phyloP scores from a whole-genome alignment of 2,888 invertebrate genomes.

The Pristionchus japonicus region DNA sequence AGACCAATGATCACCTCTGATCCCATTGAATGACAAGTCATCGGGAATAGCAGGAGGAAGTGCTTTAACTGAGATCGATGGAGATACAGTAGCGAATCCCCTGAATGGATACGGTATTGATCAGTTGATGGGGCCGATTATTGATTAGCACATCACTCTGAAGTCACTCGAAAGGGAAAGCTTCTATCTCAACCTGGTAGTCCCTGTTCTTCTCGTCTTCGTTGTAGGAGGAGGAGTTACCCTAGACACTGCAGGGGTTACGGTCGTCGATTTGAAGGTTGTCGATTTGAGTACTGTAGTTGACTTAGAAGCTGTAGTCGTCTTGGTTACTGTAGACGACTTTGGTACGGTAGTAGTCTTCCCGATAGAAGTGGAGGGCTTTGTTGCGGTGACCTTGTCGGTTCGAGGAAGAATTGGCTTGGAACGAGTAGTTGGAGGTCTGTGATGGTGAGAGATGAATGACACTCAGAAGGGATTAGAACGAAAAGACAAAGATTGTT shows the following conservation, averaged over 20 bases:
- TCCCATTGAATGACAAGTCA: conserved; percentile 31
- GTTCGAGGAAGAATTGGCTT: neutral
- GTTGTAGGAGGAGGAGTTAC: conserved; percentile 13
- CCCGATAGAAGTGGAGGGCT: neutral
- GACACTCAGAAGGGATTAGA: neutral
- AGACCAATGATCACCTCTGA: conserved; percentile 34
- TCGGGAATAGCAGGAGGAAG: neutral
- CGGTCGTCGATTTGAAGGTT: neutral
- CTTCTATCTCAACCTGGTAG: neutral
- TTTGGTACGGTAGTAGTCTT: conserved; percentile 22
- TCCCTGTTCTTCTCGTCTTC: conserved; percentile 13
- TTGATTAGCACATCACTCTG: conserved; percentile 31
- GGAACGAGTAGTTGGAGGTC: neutral
- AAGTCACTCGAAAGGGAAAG: neutral
- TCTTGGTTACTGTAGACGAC: neutral
- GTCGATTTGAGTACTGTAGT: no score
- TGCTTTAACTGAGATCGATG: conserved; percentile 27
- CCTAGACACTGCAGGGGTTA: conserved; percentile 6
- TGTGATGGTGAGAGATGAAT: neutral
- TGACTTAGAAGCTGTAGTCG: conserved; percentile 1
- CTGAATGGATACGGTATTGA: conserved; percentile 4
- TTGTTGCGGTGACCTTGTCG: neutral
- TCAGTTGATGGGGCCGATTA: neutral
- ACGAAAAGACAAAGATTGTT: neutral
- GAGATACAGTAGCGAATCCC: conserved; percentile 27